A percentile compares a stretch with the other conserved stretches of the same genome.
Evolutionary conservation across 2,113 vertebrate genomes (phyloP).

Genomic region (Ifrita kowaldi): DNA sequence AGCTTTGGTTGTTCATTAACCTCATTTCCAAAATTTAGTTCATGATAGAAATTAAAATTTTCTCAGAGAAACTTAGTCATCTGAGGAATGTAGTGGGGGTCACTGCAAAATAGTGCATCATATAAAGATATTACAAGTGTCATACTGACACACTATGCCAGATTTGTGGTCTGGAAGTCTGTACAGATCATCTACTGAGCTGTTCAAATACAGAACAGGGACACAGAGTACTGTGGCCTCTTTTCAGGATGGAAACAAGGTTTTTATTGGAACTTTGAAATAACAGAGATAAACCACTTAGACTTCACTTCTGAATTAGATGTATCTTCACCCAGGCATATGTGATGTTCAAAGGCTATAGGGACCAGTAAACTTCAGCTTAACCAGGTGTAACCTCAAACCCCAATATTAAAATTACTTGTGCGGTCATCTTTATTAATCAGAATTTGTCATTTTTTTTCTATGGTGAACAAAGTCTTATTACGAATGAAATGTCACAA

Average conservation of each 20-base stretch:
- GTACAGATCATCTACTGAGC: background rate
- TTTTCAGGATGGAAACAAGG: background rate
- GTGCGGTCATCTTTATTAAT: background rate
- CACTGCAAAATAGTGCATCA: background rate
- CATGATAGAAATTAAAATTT: background rate
- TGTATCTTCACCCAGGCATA: background rate
- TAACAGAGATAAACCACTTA: background rate
- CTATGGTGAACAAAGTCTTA: background rate
- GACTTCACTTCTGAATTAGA: background rate
- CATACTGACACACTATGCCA: background rate
- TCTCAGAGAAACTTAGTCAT: background rate
- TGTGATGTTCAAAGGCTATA: background rate
- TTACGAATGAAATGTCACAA: background rate
- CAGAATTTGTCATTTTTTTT: background rate
- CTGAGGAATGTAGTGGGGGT: background rate
- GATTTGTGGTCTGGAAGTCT: background rate
- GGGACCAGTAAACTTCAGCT: background rate
- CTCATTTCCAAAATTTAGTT: background rate
- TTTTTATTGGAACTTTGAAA: background rate
- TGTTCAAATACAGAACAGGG: background rate
- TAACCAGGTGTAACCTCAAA: background rate
- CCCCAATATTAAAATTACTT: background rate
- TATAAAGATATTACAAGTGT: background rate
- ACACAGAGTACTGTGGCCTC: background rate
- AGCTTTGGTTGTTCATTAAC: background rate